Conservation (phyloP, 2,888 invertebrate species). For the Antheraea yamamai region DNA sequence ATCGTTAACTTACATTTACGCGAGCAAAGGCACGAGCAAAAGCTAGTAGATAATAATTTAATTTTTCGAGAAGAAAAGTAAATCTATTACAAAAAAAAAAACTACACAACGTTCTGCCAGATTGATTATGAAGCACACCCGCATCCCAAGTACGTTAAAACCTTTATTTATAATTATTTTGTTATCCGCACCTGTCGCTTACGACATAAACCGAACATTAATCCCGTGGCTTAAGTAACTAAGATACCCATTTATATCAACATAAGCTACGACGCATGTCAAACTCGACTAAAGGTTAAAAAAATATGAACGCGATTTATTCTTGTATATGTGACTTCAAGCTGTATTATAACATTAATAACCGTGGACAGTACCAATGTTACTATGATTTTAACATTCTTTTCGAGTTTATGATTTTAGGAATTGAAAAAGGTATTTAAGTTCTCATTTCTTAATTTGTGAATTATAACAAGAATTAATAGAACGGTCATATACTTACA, state of each 20-base stretch:
- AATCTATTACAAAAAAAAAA: background rate
- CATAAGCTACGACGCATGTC: conserved; percentile 3
- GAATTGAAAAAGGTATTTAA: too few species aligned
- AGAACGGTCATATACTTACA: too few species aligned
- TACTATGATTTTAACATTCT: background rate
- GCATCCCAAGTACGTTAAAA: background rate
- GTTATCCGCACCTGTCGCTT: conserved; percentile 24
- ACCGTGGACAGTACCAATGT: background rate
- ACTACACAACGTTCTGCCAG: too few species aligned
- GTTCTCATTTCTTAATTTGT: too few species aligned
- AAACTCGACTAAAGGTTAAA: conserved; percentile 3
- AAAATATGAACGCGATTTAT: background rate
- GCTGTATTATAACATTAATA: background rate
- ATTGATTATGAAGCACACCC: too few species aligned
- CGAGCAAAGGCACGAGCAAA: too few species aligned
- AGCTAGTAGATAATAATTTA: background rate
- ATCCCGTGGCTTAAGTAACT: conserved; percentile 29
- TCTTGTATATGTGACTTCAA: background rate
- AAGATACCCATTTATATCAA: conserved; percentile 34
- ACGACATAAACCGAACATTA: background rate
- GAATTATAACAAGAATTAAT: too few species aligned
- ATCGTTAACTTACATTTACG: too few species aligned
- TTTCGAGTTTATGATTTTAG: background rate
- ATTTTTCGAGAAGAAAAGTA: background rate
- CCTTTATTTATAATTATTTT: background rate